Conservation (phyloP, 2,113 vertebrate genomes). For the Himantopus leucocephalus region DNA sequence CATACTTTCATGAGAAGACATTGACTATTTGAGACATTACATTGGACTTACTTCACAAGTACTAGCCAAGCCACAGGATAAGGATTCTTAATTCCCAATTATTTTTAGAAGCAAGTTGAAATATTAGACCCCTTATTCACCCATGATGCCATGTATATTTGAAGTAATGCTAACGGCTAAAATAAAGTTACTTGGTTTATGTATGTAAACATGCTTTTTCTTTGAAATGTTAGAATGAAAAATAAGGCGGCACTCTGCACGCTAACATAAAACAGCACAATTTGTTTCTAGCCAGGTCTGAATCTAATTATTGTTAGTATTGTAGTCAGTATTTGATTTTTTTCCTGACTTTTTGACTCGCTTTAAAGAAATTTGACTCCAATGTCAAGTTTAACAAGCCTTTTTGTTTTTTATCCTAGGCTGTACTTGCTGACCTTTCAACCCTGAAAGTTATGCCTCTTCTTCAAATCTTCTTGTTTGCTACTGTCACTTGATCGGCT, state of each 20-base stretch:
- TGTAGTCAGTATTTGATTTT: background rate
- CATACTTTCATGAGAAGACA: background rate
- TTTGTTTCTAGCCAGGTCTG: background rate
- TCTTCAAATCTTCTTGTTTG: constrained; percentile 97
- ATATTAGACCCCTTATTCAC: constrained; percentile 84
- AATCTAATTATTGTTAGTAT: background rate
- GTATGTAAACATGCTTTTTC: background rate
- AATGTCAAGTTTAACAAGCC: constrained; percentile 34
- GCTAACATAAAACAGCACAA: background rate
- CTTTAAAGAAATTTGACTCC: constrained; percentile 17
- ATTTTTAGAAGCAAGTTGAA: constrained; percentile 95
- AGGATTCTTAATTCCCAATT: constrained; percentile 87
- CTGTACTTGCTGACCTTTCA: constrained; percentile 97
- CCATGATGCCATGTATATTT: constrained; percentile 83
- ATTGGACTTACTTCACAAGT: constrained; percentile 73
- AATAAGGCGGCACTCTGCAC: background rate
- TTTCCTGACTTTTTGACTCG: background rate
- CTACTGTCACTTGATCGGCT: constrained; percentile 83
- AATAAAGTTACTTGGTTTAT: constrained; percentile 50
- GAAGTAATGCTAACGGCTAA: constrained; percentile 79
- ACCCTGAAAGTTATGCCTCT: constrained; percentile 98
- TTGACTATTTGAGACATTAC: constrained; percentile 52
- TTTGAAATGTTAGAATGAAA: background rate
- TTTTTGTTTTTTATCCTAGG: constrained; percentile 78
- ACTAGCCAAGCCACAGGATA: constrained; percentile 80